phyloP scores from a whole-genome alignment of 2,113 vertebrate genomes.

The Dendrocopos noguchii region DNA sequence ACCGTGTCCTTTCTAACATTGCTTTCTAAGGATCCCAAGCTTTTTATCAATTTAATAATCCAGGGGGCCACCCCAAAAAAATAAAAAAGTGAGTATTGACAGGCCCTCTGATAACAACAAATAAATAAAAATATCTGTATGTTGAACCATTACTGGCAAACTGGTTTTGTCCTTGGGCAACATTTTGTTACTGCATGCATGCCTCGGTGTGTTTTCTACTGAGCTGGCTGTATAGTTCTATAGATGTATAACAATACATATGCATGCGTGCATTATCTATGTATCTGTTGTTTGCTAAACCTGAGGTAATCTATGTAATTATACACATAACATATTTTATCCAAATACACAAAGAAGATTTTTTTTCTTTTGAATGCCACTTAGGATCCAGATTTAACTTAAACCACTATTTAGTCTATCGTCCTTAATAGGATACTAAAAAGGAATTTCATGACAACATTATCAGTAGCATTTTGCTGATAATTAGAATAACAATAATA shows the following conservation, averaged over 20 bases:
- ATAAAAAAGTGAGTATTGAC: neutral
- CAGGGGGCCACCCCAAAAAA: neutral
- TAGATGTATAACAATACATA: neutral
- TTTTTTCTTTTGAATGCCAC: constrained; percentile 74
- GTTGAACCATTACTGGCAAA: neutral
- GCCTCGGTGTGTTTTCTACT: neutral
- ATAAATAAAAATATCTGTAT: neutral
- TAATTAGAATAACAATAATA: constrained; percentile 91
- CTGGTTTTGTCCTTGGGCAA: neutral
- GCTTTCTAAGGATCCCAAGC: neutral
- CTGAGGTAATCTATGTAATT: constrained; percentile 74
- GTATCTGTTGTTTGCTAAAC: constrained; percentile 74
- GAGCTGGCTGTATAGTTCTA: neutral
- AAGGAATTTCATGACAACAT: constrained; percentile 86
- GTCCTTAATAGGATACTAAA: constrained; percentile 82
- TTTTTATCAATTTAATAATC: neutral
- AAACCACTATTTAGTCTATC: constrained; percentile 83
- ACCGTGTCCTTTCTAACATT: neutral
- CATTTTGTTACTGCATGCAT: neutral
- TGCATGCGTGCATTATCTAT: neutral
- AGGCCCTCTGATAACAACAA: neutral
- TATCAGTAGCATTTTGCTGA: constrained; percentile 84
- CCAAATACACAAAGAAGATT: constrained; percentile 78
- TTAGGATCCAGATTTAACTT: constrained; percentile 80
- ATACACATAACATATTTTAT: constrained; percentile 78